Evolutionary conservation across 2,797 vertebrate genomes (phyloP), one percentile per base, ranked within the genome.

Genomic region (Typhlichthys subterraneus): DNA sequence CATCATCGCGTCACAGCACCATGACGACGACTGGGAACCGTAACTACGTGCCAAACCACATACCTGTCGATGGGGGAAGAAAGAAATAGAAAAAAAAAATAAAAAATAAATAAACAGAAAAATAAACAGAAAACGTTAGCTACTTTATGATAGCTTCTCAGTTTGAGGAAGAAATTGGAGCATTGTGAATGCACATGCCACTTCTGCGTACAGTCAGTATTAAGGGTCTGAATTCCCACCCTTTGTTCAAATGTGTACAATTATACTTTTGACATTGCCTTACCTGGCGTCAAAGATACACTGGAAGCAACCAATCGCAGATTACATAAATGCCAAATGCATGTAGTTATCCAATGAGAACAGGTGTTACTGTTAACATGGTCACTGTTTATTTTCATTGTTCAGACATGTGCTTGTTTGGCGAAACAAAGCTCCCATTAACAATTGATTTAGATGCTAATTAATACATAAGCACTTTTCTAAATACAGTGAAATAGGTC

Each of bases 1-100:
- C 85, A 97, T 98, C 92, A 98, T 98, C 38, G 96, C 96, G 50
- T 95, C 96, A 3, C 96, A 97, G 91, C 96, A 97, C 78, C 95
- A 98, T 1, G 96, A 98, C 51, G 96, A 96, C 58, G 95, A 98
- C 79, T 98, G 95, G 96, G 96, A 97, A 54, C 95, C 95, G 4
- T 96, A 93, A 83, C 75, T 29, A 11, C 42, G 12, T 47, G 2
- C 53, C 5, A 45, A 6, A 15, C 5, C 55, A 45, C 55, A 15
- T 56, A 51, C 50, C 68, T 10, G 23, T 29, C 23, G 4, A 29
- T 29, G 23, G 23, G 7, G 38, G 9, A n/a, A 14, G 31, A 8
- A 55, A 13, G 0, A 33, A 12, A 2, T 4, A 33, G 23, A 29
- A 4, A 29, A 29, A 23, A 23, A 23, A 3, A 19, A 19, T 19